Conservation (phyloP, 1,140 invertebrate species). For the Euwallacea fornicatus region DNA sequence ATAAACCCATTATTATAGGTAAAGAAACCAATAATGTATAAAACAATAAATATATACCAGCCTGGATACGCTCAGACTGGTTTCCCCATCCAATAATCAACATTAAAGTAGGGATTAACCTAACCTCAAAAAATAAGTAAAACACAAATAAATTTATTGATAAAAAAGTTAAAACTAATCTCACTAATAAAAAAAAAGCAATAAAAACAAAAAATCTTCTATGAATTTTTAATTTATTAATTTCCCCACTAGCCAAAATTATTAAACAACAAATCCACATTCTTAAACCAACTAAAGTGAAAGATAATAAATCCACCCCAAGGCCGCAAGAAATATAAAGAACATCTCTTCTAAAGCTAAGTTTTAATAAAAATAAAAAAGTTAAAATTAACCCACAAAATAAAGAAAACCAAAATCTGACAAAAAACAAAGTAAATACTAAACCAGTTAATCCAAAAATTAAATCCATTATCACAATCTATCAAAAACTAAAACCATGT, state of each 20-base stretch:
- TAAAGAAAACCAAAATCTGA: conserved; percentile 44
- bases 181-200: conserved; percentile 59
- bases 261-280: conserved; percentile 60
- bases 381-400: conserved; percentile 54
- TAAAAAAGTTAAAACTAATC: conserved; percentile 61
- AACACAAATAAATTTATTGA: conserved; percentile 62
- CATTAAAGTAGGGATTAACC: conserved; percentile 64
- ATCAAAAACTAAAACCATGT: conserved; percentile 60
- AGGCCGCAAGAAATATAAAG: conserved; percentile 54
- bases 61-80: conserved; percentile 64
- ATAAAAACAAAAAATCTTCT: conserved; percentile 57
- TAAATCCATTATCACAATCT: conserved; percentile 60
- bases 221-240: conserved; percentile 55
- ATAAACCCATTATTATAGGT: conserved; percentile 61
- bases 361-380: conserved; percentile 50
- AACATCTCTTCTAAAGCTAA: conserved; percentile 44
- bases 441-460: conserved; percentile 53
- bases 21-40: conserved; percentile 65
- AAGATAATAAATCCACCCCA: conserved; percentile 56
- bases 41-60: conserved; percentile 64
- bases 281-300: conserved; percentile 58
- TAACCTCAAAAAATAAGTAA: conserved; percentile 69
- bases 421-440: not conserved
- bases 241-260: conserved; percentile 56
- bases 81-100: conserved; percentile 66